Base-by-base conservation (phyloP, 2,888 invertebrate genomes). In the Molorchus minor region DNA sequence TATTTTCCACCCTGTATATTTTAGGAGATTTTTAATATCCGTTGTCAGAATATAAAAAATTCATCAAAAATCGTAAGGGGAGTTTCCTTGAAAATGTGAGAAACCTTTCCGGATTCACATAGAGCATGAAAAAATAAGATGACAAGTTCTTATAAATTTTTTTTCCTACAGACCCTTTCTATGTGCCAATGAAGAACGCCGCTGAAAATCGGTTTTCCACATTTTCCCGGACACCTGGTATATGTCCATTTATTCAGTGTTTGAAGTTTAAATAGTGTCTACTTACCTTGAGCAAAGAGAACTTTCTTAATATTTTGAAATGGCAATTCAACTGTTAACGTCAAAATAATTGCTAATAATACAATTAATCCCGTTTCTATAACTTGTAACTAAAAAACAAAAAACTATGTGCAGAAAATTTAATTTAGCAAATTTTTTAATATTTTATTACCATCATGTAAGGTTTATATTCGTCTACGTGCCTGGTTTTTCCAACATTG, bases 291-390 rank as follows among this genome's bases (percentile, higher is more conserved):
- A 10, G 40, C 13, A 35, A 70, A 64, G 17, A 69, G 82, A 80
- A 84, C 81, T 76, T 82, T 83, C 71, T 83, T 82, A 5, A 86
- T 77, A 75, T 85, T 81, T 72, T 84, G 85, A 75, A 85, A 86
- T 0, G 87, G 87, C 82, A 86, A 84, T 75, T 87, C 87, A 53
- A 87, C 82, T 36, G 83, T 73, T 29, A 86, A 79, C 0, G 86
- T 85, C 30, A 85, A 73, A 10, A 82, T 35, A 58, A 82, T 75
- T 12, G 86, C 85, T 63, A 83, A 74, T 29, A 80, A 59, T 25
- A 85, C 10, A 21, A 86, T 79, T 3, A 79, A 70, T 21, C 79
- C 55, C 49, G 84, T 71, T 72, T 87, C 87, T 54, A 83, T 81
- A 2, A 83, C 58, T 58, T 85, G 79, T 7, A 86, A 60, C 86